These are phyloP conservation scores for Scaptomyza tumidula DNA, from an alignment of 2,888 invertebrate species.

Conservation along the genomic window DNA sequence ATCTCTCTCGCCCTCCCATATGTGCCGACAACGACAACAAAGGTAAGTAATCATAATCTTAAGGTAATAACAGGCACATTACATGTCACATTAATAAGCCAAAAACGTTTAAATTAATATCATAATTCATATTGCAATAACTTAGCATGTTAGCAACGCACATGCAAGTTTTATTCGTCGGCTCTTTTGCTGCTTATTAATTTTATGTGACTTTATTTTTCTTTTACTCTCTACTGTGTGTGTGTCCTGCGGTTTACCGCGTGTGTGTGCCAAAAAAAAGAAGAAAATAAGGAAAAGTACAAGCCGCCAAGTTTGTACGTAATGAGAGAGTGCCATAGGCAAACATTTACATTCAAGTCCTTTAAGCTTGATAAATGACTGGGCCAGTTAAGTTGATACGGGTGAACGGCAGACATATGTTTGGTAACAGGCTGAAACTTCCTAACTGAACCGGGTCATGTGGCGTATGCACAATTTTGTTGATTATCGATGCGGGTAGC, in stretches of 20 bases:
- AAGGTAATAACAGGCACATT: conserved; percentile 78
- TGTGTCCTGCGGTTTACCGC: conserved; percentile 42
- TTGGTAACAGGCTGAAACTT: conserved; percentile 3
- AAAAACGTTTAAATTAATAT: conserved; percentile 79
- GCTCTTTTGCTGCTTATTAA: conserved; percentile 64
- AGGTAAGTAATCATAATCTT: conserved; percentile 77
- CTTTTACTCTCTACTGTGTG: conserved; percentile 18
- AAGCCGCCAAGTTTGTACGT: conserved; percentile 33
- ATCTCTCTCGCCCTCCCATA: conserved; percentile 16
- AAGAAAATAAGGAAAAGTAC: conserved; percentile 13
- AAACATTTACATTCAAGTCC: conserved; percentile 69
- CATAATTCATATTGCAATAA: conserved; percentile 82
- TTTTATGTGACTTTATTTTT: conserved; percentile 73
- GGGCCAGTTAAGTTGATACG: conserved; percentile 38
- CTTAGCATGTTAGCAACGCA: conserved; percentile 76
- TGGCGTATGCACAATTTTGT: conserved; percentile 48
- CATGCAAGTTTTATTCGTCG: conserved; percentile 15
- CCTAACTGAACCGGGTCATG: conserved; percentile 42
- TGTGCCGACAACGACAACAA: conserved; percentile 35
- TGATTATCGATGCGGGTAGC: conserved; percentile 20
- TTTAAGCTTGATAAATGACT: conserved; percentile 81
- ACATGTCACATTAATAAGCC: conserved; percentile 82
- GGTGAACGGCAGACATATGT: neutral
- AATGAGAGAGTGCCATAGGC: conserved; percentile 55
- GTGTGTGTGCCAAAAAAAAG: conserved; percentile 55